Evolutionary conservation across 35 echinoderm and acorn worm genomes (phyloP).

Genomic region (Hemicentrotus pulcherrimus): DNA sequence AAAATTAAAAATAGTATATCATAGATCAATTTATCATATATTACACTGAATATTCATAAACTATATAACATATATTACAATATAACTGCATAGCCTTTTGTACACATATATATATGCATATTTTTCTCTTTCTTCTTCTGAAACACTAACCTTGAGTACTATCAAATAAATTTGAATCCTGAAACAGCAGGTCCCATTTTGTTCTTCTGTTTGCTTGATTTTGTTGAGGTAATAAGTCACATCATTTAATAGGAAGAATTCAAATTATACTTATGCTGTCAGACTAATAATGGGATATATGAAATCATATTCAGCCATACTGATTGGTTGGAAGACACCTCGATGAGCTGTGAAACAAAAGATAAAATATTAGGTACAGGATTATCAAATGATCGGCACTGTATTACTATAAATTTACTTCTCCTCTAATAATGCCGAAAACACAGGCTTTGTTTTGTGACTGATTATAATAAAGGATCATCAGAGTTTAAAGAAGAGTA

Average conservation of each 20-base stretch:
- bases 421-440: neutral
- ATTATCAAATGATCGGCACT: neutral
- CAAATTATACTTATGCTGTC: neutral
- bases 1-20: neutral
- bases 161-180: neutral
- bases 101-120: neutral
- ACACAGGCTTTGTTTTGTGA: neutral
- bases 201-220: neutral
- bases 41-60: neutral
- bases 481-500: neutral
- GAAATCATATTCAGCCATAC: constrained; percentile 67
- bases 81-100: neutral
- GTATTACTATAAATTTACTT: neutral
- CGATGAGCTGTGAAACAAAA: constrained; percentile 32
- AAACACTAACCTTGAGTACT: neutral
- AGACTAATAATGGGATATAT: constrained; percentile 23
- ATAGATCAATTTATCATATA: neutral
- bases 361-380: neutral
- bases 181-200: neutral
- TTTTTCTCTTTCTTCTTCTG: neutral
- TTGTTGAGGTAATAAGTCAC: neutral
- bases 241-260: neutral
- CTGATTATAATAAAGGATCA: neutral
- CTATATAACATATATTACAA: neutral
- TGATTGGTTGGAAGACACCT: constrained; percentile 36